These are phyloP conservation scores for Dicerorhinus sumatrensis DNA, from an alignment of 2,113 vertebrate genomes.

Conservation along the genomic window DNA sequence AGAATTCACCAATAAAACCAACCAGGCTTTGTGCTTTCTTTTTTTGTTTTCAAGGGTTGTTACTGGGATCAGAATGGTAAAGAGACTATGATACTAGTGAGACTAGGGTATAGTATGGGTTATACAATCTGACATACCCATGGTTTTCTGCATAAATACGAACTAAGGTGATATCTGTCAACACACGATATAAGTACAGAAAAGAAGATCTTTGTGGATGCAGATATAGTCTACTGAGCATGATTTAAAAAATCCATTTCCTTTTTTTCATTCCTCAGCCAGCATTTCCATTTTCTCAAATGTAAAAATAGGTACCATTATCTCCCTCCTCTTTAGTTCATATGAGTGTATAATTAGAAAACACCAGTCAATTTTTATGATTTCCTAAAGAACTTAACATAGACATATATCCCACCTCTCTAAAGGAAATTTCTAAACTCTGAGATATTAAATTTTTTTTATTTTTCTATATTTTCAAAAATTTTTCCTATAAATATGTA, in stretches of 20 bases:
- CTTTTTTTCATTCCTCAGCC: not conserved
- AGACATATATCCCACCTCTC: not conserved
- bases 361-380: not conserved
- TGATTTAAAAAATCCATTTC: not conserved
- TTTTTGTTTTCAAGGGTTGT: not conserved
- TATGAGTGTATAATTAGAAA: slow-evolving; percentile 4
- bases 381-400: slow-evolving; percentile 34
- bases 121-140: not conserved
- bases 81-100: not conserved
- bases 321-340: not conserved
- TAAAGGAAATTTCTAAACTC: slow-evolving; percentile 21
- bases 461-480: not conserved
- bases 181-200: not conserved
- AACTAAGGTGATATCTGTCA: not conserved
- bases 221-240: not conserved
- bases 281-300: not conserved
- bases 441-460: not conserved
- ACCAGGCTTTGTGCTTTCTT: not conserved
- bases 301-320: not conserved
- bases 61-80: not conserved
- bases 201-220: not conserved
- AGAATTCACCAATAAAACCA: slow-evolving; percentile 30
- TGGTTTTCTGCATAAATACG: not conserved
- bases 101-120: not conserved
- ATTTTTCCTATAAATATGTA: not conserved